Evolutionary conservation across 2,797 vertebrate species (phyloP).

Genomic region (Chlorospingus semifuscus): DNA sequence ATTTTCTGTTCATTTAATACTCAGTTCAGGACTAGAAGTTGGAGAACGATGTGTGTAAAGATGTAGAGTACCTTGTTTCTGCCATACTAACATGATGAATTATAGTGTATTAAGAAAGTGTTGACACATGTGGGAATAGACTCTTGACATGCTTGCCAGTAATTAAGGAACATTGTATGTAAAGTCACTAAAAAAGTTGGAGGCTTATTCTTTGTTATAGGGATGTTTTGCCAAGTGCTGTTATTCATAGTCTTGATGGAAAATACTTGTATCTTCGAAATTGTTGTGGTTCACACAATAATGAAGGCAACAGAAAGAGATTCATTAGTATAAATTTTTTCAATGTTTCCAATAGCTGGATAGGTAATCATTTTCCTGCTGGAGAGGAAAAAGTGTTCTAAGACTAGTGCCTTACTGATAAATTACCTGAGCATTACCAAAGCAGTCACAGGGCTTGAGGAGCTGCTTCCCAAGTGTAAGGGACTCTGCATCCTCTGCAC

Average conservation of each 20-base stretch:
- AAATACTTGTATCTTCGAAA: slow-evolving; percentile 77
- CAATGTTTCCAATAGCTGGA: slow-evolving; percentile 31
- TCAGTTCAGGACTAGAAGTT: slow-evolving; percentile 66
- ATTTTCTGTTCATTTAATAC: slow-evolving; percentile 57
- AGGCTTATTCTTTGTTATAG: slow-evolving; percentile 70
- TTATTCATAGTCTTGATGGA: slow-evolving; percentile 77
- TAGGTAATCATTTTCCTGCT: slow-evolving; percentile 41
- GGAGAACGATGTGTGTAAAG: slow-evolving; percentile 65
- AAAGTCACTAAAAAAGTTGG: slow-evolving; percentile 73
- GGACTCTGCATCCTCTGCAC: not conserved
- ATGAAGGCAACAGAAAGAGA: slow-evolving; percentile 59
- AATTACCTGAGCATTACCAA: slow-evolving; percentile 27
- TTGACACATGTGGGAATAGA: slow-evolving; percentile 77
- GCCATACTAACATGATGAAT: slow-evolving; percentile 76
- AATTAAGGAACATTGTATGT: slow-evolving; percentile 79
- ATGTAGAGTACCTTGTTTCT: slow-evolving; percentile 74
- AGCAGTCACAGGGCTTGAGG: not conserved
- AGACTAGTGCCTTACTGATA: slow-evolving; percentile 6
- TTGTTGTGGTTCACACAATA: slow-evolving; percentile 69
- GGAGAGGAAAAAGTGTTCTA: not conserved
- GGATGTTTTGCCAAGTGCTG: slow-evolving; percentile 70
- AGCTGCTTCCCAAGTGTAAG: not conserved
- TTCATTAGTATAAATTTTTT: slow-evolving; percentile 43
- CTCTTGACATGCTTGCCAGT: slow-evolving; percentile 74
- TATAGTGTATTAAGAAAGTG: slow-evolving; percentile 78